Evolutionary conservation across 1,140 invertebrate genomes (phyloP), one percentile per base, ranked within the genome.

Genomic region (Temnothorax curvispinosus): DNA sequence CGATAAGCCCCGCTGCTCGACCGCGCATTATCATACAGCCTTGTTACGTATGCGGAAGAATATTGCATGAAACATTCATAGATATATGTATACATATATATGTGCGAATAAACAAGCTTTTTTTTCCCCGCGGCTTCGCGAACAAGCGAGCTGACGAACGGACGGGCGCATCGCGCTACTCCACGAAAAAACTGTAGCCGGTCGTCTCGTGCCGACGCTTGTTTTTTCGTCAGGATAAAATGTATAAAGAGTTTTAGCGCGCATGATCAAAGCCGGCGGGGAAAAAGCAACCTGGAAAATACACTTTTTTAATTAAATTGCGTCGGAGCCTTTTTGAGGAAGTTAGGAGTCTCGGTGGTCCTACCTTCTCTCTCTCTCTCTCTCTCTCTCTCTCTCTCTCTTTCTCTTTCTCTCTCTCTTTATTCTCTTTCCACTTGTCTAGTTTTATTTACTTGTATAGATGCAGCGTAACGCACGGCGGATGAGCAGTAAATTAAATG

Each of bases 281-380:
- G 54, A 62, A 84, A 82, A 84, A 60, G 80, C 80, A 84, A 75
- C 80, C 88, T 80, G 88, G 74, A 87, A 89, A 89, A 89, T 89
- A 87, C 76, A 86, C 76, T 74, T 89, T 89, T 89, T 89, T 89
- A 89, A 89, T 89, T 89, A 89, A 89, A 89, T 89, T 89, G 76
- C 76, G 62, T 86, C 15, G 76, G 75, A 86, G 75, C 52, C 47
- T 47, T 87, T 58, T 84, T 84, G 80, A 84, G 69, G 2, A 84
- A 84, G 80, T 84, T 84, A 38, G 80, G 54, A 60, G 80, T 84
- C 80, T 60, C 69, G 69, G 69, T 84, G 69, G 64, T 67, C 56
- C 35, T 67, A 50, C 4, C 44, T 15, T 41, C 71, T 38, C 21
- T 52, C 76, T 15, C 13, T 11, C 60, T 52, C 32, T 41, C 32